Evolutionary conservation across 2,113 vertebrate genomes (phyloP).

Genomic region (Pipra filicauda): DNA sequence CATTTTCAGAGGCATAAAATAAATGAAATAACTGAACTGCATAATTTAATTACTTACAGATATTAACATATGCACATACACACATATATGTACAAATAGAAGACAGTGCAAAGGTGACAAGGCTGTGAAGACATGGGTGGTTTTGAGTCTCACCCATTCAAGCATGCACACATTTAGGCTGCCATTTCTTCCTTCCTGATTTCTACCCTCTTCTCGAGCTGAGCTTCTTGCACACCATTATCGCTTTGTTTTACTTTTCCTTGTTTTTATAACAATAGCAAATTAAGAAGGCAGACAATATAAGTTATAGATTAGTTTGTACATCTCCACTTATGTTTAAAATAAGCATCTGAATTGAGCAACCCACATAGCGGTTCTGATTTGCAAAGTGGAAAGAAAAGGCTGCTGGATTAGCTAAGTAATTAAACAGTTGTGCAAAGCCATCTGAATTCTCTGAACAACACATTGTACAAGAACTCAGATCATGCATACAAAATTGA

Average conservation of each 20-base stretch:
- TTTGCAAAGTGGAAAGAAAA: not conserved
- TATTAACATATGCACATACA: not conserved
- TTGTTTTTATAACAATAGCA: not conserved
- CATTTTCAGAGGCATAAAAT: not conserved
- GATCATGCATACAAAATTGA: conserved; percentile 11
- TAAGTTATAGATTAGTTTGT: not conserved
- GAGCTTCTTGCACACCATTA: not conserved
- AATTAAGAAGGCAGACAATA: not conserved
- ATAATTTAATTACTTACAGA: not conserved
- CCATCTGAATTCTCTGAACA: conserved; percentile 22
- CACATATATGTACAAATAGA: not conserved
- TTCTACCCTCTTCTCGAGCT: not conserved
- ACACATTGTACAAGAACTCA: not conserved
- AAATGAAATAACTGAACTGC: not conserved
- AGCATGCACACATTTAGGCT: not conserved
- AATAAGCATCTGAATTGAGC: not conserved
- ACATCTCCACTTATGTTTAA: not conserved
- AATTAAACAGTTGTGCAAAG: conserved; percentile 50
- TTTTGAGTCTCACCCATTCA: not conserved
- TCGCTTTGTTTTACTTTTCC: not conserved
- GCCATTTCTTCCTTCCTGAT: not conserved
- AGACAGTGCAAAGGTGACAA: not conserved
- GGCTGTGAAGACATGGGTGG: not conserved
- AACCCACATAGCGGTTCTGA: not conserved
- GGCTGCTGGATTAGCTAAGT: not conserved